phyloP scores from a whole-genome alignment of 2,888 invertebrate species.

The Coenonympha arcania region DNA sequence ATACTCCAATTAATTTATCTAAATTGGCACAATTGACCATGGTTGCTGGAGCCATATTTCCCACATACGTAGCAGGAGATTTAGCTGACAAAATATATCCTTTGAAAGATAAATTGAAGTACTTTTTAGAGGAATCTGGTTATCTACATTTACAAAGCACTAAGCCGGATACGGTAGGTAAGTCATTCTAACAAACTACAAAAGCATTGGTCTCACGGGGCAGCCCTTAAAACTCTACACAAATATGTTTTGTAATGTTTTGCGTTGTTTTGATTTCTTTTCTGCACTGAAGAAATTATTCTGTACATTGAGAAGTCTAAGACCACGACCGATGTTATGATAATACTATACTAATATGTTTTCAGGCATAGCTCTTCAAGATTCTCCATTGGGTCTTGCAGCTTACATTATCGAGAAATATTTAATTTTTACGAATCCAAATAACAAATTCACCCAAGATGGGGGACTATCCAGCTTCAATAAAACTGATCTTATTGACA shows the following conservation, averaged over 20 bases:
- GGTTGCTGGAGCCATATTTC: conserved; percentile 66
- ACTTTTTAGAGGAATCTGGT: conserved; percentile 68
- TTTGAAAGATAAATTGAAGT: conserved; percentile 44
- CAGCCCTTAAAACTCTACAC: neutral
- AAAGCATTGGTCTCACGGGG: neutral
- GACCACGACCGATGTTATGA: no score
- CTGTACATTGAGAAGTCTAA: no score
- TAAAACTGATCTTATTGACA: conserved; percentile 61
- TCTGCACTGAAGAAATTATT: no score
- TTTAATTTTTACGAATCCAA: conserved; percentile 76
- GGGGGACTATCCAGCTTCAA: conserved; percentile 75
- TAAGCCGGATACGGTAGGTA: conserved; percentile 88
- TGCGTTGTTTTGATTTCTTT: no score
- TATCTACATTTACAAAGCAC: conserved; percentile 84
- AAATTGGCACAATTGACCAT: conserved; percentile 42
- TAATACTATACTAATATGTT: conserved; percentile 17
- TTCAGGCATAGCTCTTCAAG: conserved; percentile 79
- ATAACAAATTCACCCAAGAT: conserved; percentile 67
- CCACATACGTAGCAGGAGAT: conserved; percentile 63
- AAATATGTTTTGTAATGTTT: no score
- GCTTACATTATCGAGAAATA: conserved; percentile 92
- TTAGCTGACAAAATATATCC: conserved; percentile 70
- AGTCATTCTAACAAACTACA: conserved; percentile 25
- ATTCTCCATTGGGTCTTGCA: conserved; percentile 88
- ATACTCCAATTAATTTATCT: conserved; percentile 69